phyloP scores from a whole-genome alignment of 1,140 invertebrate genomes.

The Hyphantria cunea region DNA sequence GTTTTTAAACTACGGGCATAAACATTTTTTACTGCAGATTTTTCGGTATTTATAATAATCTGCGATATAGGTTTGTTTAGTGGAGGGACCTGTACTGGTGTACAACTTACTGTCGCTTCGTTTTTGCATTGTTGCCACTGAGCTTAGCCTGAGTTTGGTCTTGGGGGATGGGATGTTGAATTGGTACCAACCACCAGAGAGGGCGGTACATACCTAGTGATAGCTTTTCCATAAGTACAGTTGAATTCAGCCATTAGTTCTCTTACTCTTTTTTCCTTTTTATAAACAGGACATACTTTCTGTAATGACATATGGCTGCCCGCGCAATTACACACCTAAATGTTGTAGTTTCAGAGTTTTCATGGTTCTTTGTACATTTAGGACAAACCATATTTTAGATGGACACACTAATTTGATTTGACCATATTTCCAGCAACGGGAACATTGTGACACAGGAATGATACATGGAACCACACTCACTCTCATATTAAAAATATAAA shows the following conservation, averaged over 20 bases:
- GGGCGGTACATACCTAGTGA: background rate
- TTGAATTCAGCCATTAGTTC: conserved; percentile 39
- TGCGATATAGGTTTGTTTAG: background rate
- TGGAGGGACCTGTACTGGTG: too few species aligned
- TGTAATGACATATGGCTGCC: background rate
- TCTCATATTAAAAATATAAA: conserved; percentile 1
- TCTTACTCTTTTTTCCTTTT: conserved; percentile 39
- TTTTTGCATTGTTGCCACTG: background rate
- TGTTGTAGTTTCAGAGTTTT: conserved; percentile 13
- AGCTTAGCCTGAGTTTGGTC: background rate
- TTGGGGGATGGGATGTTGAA: background rate
- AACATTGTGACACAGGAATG: conserved; percentile 20
- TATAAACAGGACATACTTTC: conserved; percentile 22
- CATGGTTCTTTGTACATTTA: conserved; percentile 27
- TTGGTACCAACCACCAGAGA: background rate
- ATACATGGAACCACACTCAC: conserved; percentile 14
- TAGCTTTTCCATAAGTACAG: conserved; percentile 37
- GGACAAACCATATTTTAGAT: conserved; percentile 28
- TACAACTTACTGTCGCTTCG: too few species aligned
- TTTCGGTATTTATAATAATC: background rate
- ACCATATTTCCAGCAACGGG: conserved; percentile 18
- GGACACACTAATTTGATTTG: conserved; percentile 28
- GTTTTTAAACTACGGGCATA: background rate
- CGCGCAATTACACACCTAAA: conserved; percentile 39
- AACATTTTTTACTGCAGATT: background rate